Evolutionary conservation across 2,113 vertebrate genomes (phyloP), one percentile per base, ranked within the genome.

Genomic region (Arothron firmamentum): DNA sequence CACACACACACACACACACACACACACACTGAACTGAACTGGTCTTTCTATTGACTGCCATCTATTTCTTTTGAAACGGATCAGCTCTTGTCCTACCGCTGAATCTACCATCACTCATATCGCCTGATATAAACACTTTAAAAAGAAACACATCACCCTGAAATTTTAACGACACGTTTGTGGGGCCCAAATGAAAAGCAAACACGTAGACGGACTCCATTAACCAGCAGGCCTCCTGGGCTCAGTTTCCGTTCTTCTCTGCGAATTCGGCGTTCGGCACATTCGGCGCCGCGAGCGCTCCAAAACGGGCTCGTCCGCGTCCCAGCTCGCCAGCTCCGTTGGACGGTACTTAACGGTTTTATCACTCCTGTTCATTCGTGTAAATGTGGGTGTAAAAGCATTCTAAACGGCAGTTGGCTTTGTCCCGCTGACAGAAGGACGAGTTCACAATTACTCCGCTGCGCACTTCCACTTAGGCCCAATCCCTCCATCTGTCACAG

Each of bases 331-430:
- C 74, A 82, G 68, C 65, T 77, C 64, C 72, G 66, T 77, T 57
- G 70, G 68, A 78, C 47, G 45, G 19, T 45, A 62, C 45, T 65
- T 43, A 56, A 68, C 78, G 54, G 38, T 56, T 81, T 83, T 61
- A 77, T 67, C 77, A 65, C 79, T 75, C 68, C 56, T 77, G 65
- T 75, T 72, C 66, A 77, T 78, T 81, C 75, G 81, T 72, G 70
- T 88, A 74, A 74, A 79, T 82, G 80, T 71, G 79, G 81, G 77
- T 78, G 79, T 85, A 54, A 79, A 75, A 81, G 73, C 56, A 65
- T 78, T 71, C 68, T 65, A 84, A 74, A 83, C 78, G 3, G 52
- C 56, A 53, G 70, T 60, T 82, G 82, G 84, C 80, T 74, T 75
- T 56, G 53, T 15, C 20, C 52, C 0, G 46, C 60, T 67, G 74